These are phyloP conservation scores for Tympanoctomys barrerae DNA, from an alignment of 2,797 vertebrate genomes.

Conservation along the genomic window DNA sequence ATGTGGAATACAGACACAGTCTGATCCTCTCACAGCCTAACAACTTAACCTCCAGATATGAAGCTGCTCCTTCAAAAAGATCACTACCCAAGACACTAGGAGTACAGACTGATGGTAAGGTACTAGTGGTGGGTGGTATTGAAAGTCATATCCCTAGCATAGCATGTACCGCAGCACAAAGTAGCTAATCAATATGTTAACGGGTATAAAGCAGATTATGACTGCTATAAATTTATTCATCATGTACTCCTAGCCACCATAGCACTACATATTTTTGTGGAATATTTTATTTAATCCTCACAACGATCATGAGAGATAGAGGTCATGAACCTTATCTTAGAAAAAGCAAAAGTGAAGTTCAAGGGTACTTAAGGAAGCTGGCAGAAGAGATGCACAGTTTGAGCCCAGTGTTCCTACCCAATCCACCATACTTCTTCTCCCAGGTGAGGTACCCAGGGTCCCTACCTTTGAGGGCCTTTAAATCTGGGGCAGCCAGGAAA, in stretches of 20 bases:
- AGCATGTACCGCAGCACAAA: not conserved
- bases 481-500: fast-evolving
- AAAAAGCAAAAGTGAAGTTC: not conserved
- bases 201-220: not conserved
- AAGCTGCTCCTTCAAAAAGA: not conserved
- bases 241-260: not conserved
- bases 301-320: not conserved
- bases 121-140: not conserved
- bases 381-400: not conserved
- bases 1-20: not conserved
- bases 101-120: not conserved
- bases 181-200: not conserved
- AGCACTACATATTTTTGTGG: not conserved
- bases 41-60: not conserved
- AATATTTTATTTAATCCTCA: not conserved
- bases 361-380: not conserved
- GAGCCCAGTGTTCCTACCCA: not conserved
- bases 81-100: not conserved
- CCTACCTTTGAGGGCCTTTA: not conserved
- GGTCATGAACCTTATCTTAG: not conserved
- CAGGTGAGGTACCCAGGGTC: not conserved
- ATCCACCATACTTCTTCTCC: not conserved
- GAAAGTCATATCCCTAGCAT: not conserved
- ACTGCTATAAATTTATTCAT: not conserved
- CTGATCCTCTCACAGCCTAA: not conserved